Conservation (phyloP, 1,140 invertebrate genomes). For the Trinorchestia longiramus region DNA sequence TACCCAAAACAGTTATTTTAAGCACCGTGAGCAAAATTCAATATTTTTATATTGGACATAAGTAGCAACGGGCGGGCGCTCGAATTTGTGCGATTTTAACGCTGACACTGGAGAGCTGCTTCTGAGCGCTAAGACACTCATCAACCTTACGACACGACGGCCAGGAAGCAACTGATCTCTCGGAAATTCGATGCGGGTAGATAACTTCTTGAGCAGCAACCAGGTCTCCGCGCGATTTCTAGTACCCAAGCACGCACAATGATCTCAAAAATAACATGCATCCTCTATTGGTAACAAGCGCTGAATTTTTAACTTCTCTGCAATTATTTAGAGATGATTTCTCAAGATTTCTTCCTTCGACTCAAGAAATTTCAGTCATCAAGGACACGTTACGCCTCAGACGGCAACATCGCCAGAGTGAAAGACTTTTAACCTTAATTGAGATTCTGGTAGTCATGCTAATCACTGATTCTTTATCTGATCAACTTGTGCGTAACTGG, state of each 20-base stretch:
- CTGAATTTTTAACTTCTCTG: background rate
- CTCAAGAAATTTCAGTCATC: background rate
- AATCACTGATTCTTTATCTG: background rate
- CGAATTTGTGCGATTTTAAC: background rate
- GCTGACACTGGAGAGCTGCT: background rate
- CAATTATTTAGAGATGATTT: background rate
- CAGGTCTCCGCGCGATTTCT: background rate
- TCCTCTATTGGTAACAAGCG: background rate
- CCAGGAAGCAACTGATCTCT: background rate
- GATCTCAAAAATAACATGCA: background rate
- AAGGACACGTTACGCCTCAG: background rate
- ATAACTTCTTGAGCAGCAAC: background rate
- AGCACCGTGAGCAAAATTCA: background rate
- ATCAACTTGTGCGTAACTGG: background rate
- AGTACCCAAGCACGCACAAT: background rate
- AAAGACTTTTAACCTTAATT: background rate
- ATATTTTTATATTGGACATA: background rate
- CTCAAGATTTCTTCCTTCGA: background rate
- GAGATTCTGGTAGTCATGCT: background rate
- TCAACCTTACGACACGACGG: background rate
- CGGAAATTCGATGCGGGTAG: background rate
- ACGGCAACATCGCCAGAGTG: background rate
- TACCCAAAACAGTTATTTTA: background rate
- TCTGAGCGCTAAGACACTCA: background rate
- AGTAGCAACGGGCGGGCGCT: background rate